Conservation (phyloP, 2,888 invertebrate genomes). For the Hydrotaea diabolus region DNA sequence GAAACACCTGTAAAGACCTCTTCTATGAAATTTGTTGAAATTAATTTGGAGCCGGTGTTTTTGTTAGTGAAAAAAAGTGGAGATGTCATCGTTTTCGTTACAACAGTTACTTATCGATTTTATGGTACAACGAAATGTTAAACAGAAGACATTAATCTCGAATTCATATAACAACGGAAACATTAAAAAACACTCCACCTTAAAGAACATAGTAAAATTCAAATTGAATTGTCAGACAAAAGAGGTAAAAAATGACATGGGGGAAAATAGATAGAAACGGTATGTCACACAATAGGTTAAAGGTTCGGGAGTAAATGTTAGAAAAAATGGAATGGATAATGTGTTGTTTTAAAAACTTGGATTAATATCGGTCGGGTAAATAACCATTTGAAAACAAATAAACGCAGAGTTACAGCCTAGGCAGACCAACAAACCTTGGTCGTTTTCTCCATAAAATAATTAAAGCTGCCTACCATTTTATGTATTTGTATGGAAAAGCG, state of each 20-base stretch:
- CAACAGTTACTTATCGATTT: conserved; percentile 58
- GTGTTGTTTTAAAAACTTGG: no score
- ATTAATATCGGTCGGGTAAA: no score
- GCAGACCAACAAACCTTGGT: no score
- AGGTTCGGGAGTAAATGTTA: no score
- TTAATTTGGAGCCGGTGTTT: conserved; percentile 20
- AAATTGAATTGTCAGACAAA: conserved; percentile 7
- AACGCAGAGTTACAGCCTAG: no score
- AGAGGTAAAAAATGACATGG: conserved; percentile 8
- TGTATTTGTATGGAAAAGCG: no score
- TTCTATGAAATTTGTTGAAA: conserved; percentile 19
- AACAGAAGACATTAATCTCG: conserved; percentile 31
- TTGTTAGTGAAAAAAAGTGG: not conserved
- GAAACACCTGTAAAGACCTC: conserved; percentile 3
- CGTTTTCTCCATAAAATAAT: no score
- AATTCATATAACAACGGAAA: not conserved
- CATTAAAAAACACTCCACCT: not conserved
- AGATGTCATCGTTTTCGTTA: conserved; percentile 53
- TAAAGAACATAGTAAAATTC: not conserved
- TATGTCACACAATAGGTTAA: no score
- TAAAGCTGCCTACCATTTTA: no score
- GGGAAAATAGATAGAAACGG: not conserved
- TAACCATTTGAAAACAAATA: no score
- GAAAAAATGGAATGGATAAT: no score
- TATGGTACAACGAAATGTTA: conserved; percentile 30